These are phyloP conservation scores for Falco columbarius DNA, from an alignment of 2,797 vertebrate genomes.

Conservation along the genomic window DNA sequence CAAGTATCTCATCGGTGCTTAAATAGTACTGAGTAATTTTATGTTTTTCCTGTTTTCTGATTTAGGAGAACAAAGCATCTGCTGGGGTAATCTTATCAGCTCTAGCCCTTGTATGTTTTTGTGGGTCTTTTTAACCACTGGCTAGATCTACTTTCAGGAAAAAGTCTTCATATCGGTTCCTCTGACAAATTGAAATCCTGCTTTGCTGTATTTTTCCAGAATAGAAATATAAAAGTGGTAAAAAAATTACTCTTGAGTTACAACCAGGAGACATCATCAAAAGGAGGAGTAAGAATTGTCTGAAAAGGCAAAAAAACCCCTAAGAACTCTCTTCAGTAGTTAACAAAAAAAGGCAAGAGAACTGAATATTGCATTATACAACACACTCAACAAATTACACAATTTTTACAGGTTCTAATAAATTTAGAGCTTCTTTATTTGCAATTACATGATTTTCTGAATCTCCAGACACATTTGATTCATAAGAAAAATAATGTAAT, in stretches of 20 bases:
- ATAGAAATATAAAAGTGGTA: not conserved
- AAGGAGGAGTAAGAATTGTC: not conserved
- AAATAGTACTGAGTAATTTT: not conserved
- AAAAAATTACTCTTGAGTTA: not conserved
- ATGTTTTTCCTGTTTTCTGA: slow-evolving; percentile 10
- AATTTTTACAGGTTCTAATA: not conserved
- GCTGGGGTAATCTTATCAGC: not conserved
- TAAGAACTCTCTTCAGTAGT: not conserved
- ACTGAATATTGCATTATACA: not conserved
- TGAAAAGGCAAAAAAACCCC: not conserved
- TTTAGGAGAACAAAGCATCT: not conserved
- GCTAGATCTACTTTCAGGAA: not conserved
- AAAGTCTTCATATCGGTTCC: not conserved
- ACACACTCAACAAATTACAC: not conserved
- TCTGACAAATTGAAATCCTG: not conserved
- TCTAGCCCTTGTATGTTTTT: not conserved
- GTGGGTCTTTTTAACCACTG: not conserved
- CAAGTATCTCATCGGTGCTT: not conserved
- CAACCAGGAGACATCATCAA: not conserved
- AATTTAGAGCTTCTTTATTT: not conserved
- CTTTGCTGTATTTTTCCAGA: not conserved
- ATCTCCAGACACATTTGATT: not conserved
- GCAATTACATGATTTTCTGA: not conserved
- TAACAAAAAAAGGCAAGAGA: not conserved
- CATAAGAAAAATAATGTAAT: not conserved